Evolutionary conservation across 2,797 vertebrate genomes (phyloP).

Genomic region (Sparidentex hasta): DNA sequence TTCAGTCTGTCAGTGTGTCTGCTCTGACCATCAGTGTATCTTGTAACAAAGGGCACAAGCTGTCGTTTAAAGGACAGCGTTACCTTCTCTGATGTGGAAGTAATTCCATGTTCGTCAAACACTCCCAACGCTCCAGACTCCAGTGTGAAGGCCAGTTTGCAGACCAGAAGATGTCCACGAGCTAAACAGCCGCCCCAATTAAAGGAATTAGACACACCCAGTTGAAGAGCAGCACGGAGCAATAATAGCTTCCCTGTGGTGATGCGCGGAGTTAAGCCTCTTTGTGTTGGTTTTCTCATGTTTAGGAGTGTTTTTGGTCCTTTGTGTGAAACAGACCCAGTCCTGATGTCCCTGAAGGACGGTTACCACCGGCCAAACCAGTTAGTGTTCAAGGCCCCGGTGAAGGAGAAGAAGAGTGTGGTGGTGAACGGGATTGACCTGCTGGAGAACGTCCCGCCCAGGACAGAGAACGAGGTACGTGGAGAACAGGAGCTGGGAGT

Average conservation of each 20-base stretch:
- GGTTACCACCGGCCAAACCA: conserved; percentile 92
- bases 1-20: background rate
- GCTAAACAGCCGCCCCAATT: background rate
- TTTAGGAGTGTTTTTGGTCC: conserved; percentile 10
- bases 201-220: background rate
- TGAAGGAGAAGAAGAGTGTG: conserved; percentile 93
- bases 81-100: conserved; percentile 1
- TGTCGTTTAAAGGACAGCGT: background rate
- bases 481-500: background rate
- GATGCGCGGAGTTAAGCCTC: background rate
- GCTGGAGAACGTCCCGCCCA: conserved; percentile 95
- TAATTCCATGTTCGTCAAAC: background rate
- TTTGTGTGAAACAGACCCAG: conserved; percentile 88
- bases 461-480: conserved; percentile 95
- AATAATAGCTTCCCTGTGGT: background rate
- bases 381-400: conserved; percentile 93
- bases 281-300: conserved; percentile 18
- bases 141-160: background rate
- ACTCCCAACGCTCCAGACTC: background rate
- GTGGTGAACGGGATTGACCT: conserved; percentile 98
- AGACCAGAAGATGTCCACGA: conserved; percentile 3
- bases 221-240: background rate
- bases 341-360: conserved; percentile 96
- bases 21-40: background rate
- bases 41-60: background rate